Evolutionary conservation across 2,888 invertebrate species (phyloP).

Genomic region (Napeogenes inachia): DNA sequence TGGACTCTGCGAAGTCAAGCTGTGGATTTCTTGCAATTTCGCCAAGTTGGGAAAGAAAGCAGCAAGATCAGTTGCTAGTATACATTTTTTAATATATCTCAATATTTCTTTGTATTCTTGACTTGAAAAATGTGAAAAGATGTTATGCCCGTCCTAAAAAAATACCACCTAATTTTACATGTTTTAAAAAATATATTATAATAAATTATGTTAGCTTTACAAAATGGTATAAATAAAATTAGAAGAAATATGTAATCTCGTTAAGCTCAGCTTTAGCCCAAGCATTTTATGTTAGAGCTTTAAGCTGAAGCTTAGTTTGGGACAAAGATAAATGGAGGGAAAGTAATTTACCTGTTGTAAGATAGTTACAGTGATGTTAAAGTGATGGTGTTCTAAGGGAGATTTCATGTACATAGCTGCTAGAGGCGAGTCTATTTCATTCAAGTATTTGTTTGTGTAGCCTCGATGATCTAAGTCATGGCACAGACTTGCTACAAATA

Average conservation of each 20-base stretch:
- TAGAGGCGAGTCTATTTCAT: slow-evolving; percentile 87
- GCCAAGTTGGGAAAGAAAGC: slow-evolving; percentile 87
- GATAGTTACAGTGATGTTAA: slow-evolving; percentile 91
- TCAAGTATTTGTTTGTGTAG: slow-evolving; percentile 91
- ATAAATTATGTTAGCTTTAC: too few species aligned
- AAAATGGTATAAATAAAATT: too few species aligned
- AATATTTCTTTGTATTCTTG: slow-evolving; percentile 87
- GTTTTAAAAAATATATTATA: too few species aligned
- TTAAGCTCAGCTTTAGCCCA: too few species aligned
- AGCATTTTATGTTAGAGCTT: too few species aligned
- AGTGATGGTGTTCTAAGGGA: slow-evolving; percentile 92
- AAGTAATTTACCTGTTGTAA: slow-evolving; percentile 81
- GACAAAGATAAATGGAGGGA: too few species aligned
- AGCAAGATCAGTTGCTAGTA: slow-evolving; percentile 90
- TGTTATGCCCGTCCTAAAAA: slow-evolving; percentile 89
- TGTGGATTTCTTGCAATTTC: slow-evolving; percentile 69
- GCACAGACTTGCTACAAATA: slow-evolving; percentile 88
- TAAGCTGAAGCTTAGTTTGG: not conserved
- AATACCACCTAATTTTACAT: slow-evolving; percentile 7
- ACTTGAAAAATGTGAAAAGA: slow-evolving; percentile 84
- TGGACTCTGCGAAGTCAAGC: slow-evolving; percentile 63
- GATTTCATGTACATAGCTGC: slow-evolving; percentile 91
- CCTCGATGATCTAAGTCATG: slow-evolving; percentile 93
- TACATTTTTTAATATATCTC: slow-evolving; percentile 86
- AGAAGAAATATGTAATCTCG: too few species aligned